These are phyloP conservation scores for Sycophaga agraensis DNA, from an alignment of 1,140 invertebrate genomes.

Conservation along the genomic window DNA sequence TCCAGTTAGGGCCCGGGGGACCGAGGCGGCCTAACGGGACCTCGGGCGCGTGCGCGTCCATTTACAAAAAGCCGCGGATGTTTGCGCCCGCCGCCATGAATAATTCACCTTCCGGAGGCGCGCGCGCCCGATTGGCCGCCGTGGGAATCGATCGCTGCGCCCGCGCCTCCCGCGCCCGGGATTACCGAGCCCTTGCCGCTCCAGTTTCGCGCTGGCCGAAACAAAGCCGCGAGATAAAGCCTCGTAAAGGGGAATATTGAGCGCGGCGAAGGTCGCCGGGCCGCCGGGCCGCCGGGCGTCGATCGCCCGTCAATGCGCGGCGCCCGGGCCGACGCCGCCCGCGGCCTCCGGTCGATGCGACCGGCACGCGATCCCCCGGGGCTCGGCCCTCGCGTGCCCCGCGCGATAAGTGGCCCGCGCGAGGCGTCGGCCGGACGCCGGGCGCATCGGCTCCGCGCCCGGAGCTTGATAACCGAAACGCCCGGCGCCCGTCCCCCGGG, in stretches of 20 bases:
- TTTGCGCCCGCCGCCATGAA: conserved; percentile 1
- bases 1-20: conserved; percentile 15
- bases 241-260: no score
- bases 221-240: background rate
- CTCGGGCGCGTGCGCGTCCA: background rate
- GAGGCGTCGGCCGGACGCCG: no score
- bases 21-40: conserved; percentile 21
- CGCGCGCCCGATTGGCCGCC: background rate
- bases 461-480: conserved; percentile 57
- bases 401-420: background rate
- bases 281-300: background rate
- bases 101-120: conserved; percentile 15
- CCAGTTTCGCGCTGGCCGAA: no score
- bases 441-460: conserved; percentile 11
- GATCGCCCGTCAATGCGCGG: background rate
- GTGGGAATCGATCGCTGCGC: background rate
- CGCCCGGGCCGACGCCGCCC: background rate
- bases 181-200: no score
- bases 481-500: conserved; percentile 38
- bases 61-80: background rate
- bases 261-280: no score
- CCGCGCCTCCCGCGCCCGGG: background rate
- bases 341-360: background rate
- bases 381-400: no score
- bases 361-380: no score